Conservation (phyloP, 2,797 vertebrate species). For the Bucorvus abyssinicus region DNA sequence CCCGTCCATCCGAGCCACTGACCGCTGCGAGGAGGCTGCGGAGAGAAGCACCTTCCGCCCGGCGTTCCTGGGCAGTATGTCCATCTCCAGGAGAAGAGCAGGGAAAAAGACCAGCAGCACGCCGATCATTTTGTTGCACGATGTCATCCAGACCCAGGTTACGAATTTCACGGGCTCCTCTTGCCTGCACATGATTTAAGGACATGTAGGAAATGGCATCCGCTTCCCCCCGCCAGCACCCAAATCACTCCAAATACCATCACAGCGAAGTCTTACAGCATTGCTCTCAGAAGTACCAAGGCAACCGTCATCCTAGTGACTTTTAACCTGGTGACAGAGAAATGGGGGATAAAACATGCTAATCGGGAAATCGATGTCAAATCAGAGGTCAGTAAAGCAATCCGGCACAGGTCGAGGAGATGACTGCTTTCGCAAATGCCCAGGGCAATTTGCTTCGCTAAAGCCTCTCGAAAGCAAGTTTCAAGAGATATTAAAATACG, state of each 20-base stretch:
- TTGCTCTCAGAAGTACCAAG: background rate
- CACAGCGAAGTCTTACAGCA: slow-evolving; percentile 31
- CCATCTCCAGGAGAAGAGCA: slow-evolving; percentile 78
- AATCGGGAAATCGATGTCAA: background rate
- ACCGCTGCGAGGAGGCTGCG: slow-evolving; percentile 82
- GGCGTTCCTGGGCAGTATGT: slow-evolving; percentile 74
- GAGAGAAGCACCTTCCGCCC: slow-evolving; percentile 78
- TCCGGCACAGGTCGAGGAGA: background rate
- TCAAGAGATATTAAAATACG: background rate
- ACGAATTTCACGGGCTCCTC: slow-evolving; percentile 49
- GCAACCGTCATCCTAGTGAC: slow-evolving; percentile 32
- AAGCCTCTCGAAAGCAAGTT: background rate
- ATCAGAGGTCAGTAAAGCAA: background rate
- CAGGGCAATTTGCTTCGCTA: background rate
- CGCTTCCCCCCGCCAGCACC: background rate
- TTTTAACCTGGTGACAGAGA: slow-evolving; percentile 62
- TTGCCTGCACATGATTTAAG: slow-evolving; percentile 41
- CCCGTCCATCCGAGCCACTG: slow-evolving; percentile 95
- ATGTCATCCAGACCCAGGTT: slow-evolving; percentile 75
- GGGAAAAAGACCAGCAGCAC: slow-evolving; percentile 79
- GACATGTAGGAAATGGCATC: slow-evolving; percentile 10
- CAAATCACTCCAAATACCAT: slow-evolving; percentile 38
- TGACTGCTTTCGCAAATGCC: background rate
- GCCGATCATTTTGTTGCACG: slow-evolving; percentile 85
- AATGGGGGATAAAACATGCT: slow-evolving; percentile 30